Percentiles rank a stretch among this genome's conserved stretches.
These are phyloP conservation scores for Darwinula stevensoni DNA, from an alignment of 2,888 invertebrate genomes.

Conservation along the genomic window DNA sequence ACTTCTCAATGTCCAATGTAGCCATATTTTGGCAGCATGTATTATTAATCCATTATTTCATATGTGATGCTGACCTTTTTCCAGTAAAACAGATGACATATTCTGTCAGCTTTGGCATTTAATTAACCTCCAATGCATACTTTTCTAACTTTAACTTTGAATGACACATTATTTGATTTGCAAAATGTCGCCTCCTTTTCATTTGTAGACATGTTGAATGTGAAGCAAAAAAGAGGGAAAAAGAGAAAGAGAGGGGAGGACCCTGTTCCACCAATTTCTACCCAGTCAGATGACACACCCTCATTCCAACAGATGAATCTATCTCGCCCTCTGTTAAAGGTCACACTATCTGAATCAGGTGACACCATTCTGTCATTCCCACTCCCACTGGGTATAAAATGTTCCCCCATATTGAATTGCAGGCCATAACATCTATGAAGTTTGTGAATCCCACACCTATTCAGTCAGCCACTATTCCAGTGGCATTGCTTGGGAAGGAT, in stretches of 20 bases:
- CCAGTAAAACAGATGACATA: too few species aligned
- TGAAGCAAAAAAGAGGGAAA: neutral
- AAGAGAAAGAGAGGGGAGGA: neutral
- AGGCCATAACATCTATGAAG: constrained; percentile 57
- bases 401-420: constrained; percentile 9
- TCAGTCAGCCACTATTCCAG: constrained; percentile 77
- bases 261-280: neutral
- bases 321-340: constrained; percentile 67
- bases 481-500: constrained; percentile 70
- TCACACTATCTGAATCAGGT: constrained; percentile 11
- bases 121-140: too few species aligned
- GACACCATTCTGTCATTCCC: too few species aligned
- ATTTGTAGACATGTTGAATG: neutral
- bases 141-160: too few species aligned
- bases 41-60: too few species aligned
- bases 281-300: constrained; percentile 9
- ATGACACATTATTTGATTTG: too few species aligned
- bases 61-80: too few species aligned
- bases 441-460: constrained; percentile 89
- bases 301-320: constrained; percentile 67
- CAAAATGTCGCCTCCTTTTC: too few species aligned
- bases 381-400: too few species aligned
- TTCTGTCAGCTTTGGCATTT: too few species aligned
- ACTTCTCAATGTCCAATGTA: too few species aligned
- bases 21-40: too few species aligned